Base-by-base conservation (phyloP, 2,888 invertebrate genomes). In the Patella ulyssiponensis region DNA sequence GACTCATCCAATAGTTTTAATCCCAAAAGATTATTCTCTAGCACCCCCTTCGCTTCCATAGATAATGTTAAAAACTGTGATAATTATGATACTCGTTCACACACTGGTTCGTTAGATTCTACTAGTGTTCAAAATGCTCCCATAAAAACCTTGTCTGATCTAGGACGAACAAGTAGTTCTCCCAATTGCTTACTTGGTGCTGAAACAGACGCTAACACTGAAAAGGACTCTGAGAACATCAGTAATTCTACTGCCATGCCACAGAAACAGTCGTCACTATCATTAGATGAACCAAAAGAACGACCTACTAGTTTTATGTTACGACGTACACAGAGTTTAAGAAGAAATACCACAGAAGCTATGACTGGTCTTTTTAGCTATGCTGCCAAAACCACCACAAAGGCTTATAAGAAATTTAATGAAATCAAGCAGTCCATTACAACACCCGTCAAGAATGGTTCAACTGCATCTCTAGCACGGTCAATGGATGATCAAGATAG, bases 401-500 rank as follows among this genome's bases (percentile, higher is more conserved):
- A 86, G 74, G 84, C 87, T n/a, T 86, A 86, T 44, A 86, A 76
- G 70, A 89, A 89, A 79, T 82, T 90, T 20, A 87, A 85, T 77
- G 90, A 90, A 80, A 79, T 90, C 23, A 90, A 90, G 78, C 88
- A 88, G 80, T 87, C 89, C 20, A 90, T 91, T 82, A 80, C 84
- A 2, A 88, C 89, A 0, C 88, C 89, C 1, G 85, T 86, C 58
- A 87, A 86, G 74, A 79, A 82, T 70, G 89, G 86, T 12, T 88
- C 88, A 20, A 83, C 84, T 54, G 79, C 84, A 0, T 88, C 88
- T 4, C 80, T 88, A 15, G 83, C 84, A 4, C 85, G 83, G 1
- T 85, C 88, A 7, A 79, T 79, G 27, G 88, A 87, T 64, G 86
- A 86, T 51, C 75, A 83, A 11, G 86, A 87, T 72, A 84, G 85